Evolutionary conservation across 2,113 vertebrate genomes (phyloP).

Genomic region (Ammodytes marinus): DNA sequence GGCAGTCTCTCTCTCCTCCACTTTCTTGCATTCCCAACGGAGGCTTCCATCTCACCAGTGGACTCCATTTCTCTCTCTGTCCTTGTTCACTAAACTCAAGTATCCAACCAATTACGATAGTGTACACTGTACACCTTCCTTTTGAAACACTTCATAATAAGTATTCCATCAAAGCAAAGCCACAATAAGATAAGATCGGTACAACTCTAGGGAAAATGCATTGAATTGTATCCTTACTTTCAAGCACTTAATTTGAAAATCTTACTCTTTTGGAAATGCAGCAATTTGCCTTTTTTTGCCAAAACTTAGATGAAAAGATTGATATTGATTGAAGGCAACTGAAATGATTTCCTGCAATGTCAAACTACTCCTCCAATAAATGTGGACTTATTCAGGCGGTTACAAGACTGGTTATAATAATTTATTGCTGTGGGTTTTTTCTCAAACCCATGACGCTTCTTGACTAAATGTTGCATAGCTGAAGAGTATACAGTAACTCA

Average conservation of each 20-base stretch:
- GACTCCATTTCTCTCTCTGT: constrained; percentile 35
- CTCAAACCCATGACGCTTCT: neutral
- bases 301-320: neutral
- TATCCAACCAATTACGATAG: constrained; percentile 3
- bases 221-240: neutral
- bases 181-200: neutral
- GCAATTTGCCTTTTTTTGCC: neutral
- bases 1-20: constrained; percentile 44
- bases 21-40: constrained; percentile 34
- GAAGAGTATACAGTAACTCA: neutral
- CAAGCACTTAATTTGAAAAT: neutral
- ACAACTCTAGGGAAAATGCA: neutral
- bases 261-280: neutral
- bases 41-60: constrained; percentile 16
- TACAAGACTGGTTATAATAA: neutral
- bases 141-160: constrained; percentile 3
- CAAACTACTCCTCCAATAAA: neutral
- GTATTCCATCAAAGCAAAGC: neutral
- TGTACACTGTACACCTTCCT: neutral
- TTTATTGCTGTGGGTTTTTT: neutral
- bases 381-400: neutral
- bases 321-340: neutral
- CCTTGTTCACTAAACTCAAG: constrained; percentile 15
- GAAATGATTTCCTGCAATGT: neutral
- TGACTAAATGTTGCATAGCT: neutral